Percentiles rank a stretch among this genome's conserved stretches.
phyloP scores from a whole-genome alignment of 2,888 invertebrate species.

The Calephelis perditalis region DNA sequence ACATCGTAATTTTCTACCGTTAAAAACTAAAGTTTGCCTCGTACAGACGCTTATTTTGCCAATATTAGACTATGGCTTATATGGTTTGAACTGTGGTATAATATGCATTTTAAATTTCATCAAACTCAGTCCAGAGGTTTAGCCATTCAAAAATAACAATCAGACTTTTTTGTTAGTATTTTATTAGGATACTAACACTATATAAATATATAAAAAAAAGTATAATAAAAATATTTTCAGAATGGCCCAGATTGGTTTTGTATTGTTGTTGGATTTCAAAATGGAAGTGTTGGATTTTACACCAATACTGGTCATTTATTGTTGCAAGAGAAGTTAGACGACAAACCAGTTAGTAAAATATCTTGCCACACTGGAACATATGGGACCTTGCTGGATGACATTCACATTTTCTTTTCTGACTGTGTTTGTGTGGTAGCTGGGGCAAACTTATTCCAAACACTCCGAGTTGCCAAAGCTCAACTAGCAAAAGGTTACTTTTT shows the following conservation, averaged over 20 bases:
- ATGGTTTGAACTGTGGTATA: too few species aligned
- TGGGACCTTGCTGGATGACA: constrained; percentile 80
- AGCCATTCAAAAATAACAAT: too few species aligned
- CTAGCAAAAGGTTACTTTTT: constrained; percentile 83
- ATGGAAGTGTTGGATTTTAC: constrained; percentile 92
- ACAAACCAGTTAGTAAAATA: constrained; percentile 86
- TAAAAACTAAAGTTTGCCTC: too few species aligned
- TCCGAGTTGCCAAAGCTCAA: constrained; percentile 87
- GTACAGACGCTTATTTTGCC: too few species aligned
- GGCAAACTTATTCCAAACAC: constrained; percentile 86
- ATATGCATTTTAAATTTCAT: too few species aligned
- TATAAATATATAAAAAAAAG: constrained; percentile 15
- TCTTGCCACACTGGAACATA: constrained; percentile 84
- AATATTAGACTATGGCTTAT: too few species aligned
- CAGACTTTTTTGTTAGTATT: too few species aligned
- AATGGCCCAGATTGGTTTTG: constrained; percentile 95
- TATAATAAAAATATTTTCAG: constrained; percentile 44
- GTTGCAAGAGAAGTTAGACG: constrained; percentile 90
- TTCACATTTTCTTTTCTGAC: constrained; percentile 85
- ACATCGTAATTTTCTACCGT: too few species aligned
- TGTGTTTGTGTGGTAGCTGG: constrained; percentile 87
- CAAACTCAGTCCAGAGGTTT: too few species aligned
- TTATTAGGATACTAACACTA: neutral
- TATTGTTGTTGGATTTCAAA: constrained; percentile 89
- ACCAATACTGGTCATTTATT: constrained; percentile 91